These are phyloP conservation scores for Micropterix aruncella DNA, from an alignment of 2,888 invertebrate species.

Conservation along the genomic window DNA sequence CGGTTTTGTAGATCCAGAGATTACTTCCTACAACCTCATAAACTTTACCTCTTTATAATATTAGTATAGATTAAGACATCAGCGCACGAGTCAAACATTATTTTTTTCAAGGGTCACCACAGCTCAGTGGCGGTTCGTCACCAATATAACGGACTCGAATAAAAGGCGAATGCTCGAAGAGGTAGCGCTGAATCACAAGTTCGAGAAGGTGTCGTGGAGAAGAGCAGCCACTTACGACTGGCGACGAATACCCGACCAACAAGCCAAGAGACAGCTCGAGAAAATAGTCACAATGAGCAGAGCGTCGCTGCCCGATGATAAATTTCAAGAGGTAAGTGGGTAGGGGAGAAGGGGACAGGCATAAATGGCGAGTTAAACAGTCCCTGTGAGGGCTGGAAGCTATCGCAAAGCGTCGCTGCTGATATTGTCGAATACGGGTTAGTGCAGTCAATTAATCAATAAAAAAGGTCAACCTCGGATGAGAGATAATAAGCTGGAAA, in stretches of 20 bases:
- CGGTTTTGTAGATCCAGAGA: not conserved
- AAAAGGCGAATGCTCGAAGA: conserved; percentile 58
- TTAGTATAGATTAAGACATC: too few relatives aligned
- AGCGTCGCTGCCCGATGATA: conserved; percentile 59
- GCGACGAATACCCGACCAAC: conserved; percentile 49
- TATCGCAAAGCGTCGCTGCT: too few relatives aligned
- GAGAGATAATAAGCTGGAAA: too few relatives aligned
- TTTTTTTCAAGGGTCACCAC: conserved; percentile 39
- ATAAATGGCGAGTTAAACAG: too few relatives aligned
- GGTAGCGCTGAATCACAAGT: conserved; percentile 53
- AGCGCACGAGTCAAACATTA: too few relatives aligned
- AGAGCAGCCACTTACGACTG: conserved; percentile 57
- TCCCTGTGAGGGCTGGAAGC: too few relatives aligned
- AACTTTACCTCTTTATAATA: too few relatives aligned
- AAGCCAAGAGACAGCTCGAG: conserved; percentile 51
- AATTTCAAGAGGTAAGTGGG: conserved; percentile 57
- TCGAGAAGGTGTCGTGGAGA: conserved; percentile 62
- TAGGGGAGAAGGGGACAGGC: too few relatives aligned
- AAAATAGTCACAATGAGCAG: conserved; percentile 56
- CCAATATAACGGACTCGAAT: conserved; percentile 61
- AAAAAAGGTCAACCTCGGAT: too few relatives aligned
- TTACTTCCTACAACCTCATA: not conserved
- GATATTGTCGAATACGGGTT: too few relatives aligned
- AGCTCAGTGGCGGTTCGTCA: conserved; percentile 63
- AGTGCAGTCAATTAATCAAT: too few relatives aligned